A percentile compares a stretch with the other conserved stretches of the same genome.
Conservation (phyloP, 2,888 invertebrate genomes). For the Nudaria mundana region DNA sequence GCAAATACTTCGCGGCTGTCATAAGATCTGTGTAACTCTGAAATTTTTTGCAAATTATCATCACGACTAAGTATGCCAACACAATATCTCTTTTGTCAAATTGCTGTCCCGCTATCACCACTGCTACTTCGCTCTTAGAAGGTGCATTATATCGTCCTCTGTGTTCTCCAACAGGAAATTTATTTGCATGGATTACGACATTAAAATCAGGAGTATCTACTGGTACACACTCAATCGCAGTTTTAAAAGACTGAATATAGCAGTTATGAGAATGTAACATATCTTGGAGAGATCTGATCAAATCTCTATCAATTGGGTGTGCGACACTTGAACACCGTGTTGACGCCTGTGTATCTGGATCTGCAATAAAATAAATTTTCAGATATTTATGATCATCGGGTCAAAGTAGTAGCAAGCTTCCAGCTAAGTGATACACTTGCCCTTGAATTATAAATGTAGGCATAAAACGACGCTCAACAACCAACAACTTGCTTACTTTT, state of each 20-base stretch:
- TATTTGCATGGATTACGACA: constrained; percentile 18
- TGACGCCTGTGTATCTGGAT: constrained; percentile 24
- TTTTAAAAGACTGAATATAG: constrained; percentile 28
- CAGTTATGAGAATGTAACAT: constrained; percentile 27
- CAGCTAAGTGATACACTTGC: constrained; percentile 17
- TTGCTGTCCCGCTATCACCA: constrained; percentile 22
- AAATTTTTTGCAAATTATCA: constrained; percentile 25
- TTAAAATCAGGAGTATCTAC: constrained; percentile 16
- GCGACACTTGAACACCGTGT: constrained; percentile 21
- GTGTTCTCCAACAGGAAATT: constrained; percentile 27
- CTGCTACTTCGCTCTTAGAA: constrained; percentile 30
- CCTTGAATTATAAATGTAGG: not conserved
- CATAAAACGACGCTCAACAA: constrained; percentile 16
- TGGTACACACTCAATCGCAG: constrained; percentile 27
- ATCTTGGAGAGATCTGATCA: constrained; percentile 25
- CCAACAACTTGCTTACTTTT: constrained; percentile 7
- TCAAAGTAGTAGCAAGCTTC: constrained; percentile 18
- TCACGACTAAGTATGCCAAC: constrained; percentile 26
- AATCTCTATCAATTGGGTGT: constrained; percentile 20
- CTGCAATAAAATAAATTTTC: constrained; percentile 27
- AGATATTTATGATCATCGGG: constrained; percentile 22
- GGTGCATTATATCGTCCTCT: constrained; percentile 28
- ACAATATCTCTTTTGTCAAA: constrained; percentile 32
- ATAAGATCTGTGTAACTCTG: constrained; percentile 29
- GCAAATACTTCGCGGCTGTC: too few species aligned